Evolutionary conservation across 1,140 invertebrate genomes (phyloP).

Genomic region (Oppia nitens): DNA sequence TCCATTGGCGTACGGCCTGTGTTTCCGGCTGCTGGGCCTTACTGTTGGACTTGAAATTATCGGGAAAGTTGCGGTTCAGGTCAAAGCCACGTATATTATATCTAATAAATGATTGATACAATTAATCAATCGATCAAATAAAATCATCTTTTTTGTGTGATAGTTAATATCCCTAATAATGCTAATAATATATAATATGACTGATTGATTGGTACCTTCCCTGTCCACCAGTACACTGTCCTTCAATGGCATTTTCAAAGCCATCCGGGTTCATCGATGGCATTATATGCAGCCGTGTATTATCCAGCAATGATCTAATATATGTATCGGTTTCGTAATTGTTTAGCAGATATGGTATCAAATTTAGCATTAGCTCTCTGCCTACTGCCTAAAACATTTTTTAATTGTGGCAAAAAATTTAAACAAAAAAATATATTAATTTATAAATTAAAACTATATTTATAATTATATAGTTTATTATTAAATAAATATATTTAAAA

Average conservation of each 20-base stretch:
- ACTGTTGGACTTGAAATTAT: slow-evolving; percentile 24
- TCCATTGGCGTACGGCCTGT: slow-evolving; percentile 29
- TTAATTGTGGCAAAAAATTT: too few species aligned
- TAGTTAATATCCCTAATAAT: background rate
- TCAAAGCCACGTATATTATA: slow-evolving; percentile 27
- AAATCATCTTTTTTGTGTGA: background rate
- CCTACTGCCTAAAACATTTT: slow-evolving; percentile 53
- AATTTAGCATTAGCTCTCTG: slow-evolving; percentile 63
- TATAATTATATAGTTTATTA: background rate
- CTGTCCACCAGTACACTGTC: slow-evolving; percentile 29
- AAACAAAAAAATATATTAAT: too few species aligned
- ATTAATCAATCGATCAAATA: background rate
- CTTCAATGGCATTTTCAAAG: slow-evolving; percentile 28
- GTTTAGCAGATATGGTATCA: slow-evolving; percentile 39
- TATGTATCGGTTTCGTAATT: slow-evolving; percentile 21
- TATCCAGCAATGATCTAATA: slow-evolving; percentile 30
- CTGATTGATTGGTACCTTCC: slow-evolving; percentile 24
- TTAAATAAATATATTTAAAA: background rate
- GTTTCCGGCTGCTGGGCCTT: slow-evolving; percentile 30
- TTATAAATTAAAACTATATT: too few species aligned
- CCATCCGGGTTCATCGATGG: slow-evolving; percentile 39
- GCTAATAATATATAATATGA: background rate
- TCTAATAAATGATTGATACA: slow-evolving; percentile 1
- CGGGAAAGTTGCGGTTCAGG: slow-evolving; percentile 34
- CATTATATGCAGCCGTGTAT: slow-evolving; percentile 36